Percentiles rank a stretch among this genome's conserved stretches.
phyloP scores from a whole-genome alignment of 2,797 vertebrate genomes.

The Pachyuromys duprasi region DNA sequence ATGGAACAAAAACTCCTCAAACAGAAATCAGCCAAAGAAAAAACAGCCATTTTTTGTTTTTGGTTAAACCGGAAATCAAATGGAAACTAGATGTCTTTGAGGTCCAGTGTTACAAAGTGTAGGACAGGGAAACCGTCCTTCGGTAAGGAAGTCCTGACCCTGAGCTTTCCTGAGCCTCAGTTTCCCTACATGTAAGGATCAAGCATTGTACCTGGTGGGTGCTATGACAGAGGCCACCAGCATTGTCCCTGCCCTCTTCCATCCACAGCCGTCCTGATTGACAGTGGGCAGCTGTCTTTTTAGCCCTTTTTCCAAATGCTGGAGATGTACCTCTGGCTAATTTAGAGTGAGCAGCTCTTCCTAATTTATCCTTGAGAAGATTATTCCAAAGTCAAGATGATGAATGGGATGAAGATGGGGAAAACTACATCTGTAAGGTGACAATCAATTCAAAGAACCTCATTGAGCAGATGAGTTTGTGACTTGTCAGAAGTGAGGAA shows the following conservation, averaged over 20 bases:
- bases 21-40: neutral
- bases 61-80: neutral
- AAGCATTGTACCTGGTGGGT: neutral
- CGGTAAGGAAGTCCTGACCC: neutral
- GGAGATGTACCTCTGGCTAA: neutral
- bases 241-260: too few species aligned
- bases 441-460: neutral
- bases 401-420: neutral
- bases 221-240: neutral
- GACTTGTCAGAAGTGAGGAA: neutral
- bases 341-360: neutral
- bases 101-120: neutral
- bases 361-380: constrained; percentile 14
- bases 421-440: constrained; percentile 8
- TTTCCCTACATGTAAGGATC: neutral
- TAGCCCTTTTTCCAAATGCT: neutral
- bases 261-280: neutral
- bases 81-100: neutral
- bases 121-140: neutral
- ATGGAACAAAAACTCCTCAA: constrained; percentile 24
- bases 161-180: neutral
- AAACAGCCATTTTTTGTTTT: neutral
- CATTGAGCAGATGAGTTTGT: neutral
- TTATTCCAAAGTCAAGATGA: constrained; percentile 23
- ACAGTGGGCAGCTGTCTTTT: neutral